These are phyloP conservation scores for Pipa parva DNA, from an alignment of 2,113 vertebrate genomes.

Conservation along the genomic window DNA sequence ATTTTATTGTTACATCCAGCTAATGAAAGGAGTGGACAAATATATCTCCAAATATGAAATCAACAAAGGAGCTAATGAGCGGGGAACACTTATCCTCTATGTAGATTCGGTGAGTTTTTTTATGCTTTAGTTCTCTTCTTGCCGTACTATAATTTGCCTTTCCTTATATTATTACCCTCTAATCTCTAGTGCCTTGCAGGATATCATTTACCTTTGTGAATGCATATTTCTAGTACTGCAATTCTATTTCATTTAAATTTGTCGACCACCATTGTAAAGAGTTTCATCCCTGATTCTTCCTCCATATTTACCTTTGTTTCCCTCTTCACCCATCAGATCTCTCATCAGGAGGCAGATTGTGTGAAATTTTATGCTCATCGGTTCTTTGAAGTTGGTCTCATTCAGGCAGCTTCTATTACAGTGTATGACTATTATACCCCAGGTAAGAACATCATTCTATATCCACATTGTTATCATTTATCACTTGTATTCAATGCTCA, in stretches of 20 bases:
- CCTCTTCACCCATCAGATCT: conserved; percentile 52
- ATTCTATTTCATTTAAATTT: too few relatives aligned
- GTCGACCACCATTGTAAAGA: too few relatives aligned
- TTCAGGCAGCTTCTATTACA: conserved; percentile 69
- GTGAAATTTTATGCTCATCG: conserved; percentile 69
- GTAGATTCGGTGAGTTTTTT: conserved; percentile 67
- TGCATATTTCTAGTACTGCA: too few relatives aligned
- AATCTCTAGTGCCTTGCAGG: too few relatives aligned
- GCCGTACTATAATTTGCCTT: too few relatives aligned
- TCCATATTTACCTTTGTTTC: not conserved
- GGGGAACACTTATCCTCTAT: conserved; percentile 77
- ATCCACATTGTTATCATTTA: too few relatives aligned
- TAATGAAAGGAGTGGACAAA: conserved; percentile 59
- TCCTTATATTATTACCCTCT: too few relatives aligned
- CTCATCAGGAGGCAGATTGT: conserved; percentile 62
- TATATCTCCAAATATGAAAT: conserved; percentile 70
- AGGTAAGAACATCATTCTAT: conserved; percentile 25
- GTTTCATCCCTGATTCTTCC: too few relatives aligned
- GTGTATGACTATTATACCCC: conserved; percentile 73
- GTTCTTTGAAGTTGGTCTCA: conserved; percentile 68
- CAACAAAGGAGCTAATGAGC: conserved; percentile 52
- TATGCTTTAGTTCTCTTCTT: too few relatives aligned
- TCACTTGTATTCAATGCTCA: too few relatives aligned
- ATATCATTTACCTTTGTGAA: too few relatives aligned
- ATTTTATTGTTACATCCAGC: conserved; percentile 47